Conservation (phyloP, 1,140 invertebrate species). For the Drosophila fuyamai region DNA sequence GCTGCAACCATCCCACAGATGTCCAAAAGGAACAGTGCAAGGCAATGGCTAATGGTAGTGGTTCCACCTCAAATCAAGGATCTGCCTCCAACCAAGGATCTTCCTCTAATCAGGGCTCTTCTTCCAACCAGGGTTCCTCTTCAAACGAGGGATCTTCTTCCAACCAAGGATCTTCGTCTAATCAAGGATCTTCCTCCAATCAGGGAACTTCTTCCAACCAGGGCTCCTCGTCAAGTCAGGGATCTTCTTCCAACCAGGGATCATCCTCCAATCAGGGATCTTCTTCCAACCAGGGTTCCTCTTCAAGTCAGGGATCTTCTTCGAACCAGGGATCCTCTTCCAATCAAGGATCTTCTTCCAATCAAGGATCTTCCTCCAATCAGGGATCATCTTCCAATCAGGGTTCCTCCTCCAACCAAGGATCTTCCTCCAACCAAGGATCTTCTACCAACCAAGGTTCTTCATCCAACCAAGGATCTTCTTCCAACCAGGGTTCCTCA, state of each 20-base stretch:
- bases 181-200: slow-evolving; percentile 36
- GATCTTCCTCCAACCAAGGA: slow-evolving; percentile 11
- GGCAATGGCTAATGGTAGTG: slow-evolving; percentile 80
- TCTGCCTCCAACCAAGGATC: slow-evolving; percentile 54
- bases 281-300: slow-evolving; percentile 37
- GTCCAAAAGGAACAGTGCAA: slow-evolving; percentile 86
- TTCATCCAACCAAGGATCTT: slow-evolving; percentile 45
- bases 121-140: slow-evolving; percentile 31
- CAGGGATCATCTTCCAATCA: slow-evolving; percentile 32
- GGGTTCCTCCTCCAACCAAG: slow-evolving; percentile 22
- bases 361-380: slow-evolving; percentile 11
- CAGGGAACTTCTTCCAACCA: slow-evolving; percentile 39
- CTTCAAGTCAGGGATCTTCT: slow-evolving; percentile 31
- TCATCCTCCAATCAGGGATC: slow-evolving; percentile 18
- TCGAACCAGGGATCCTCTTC: slow-evolving; percentile 12
- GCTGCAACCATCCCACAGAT: slow-evolving; percentile 87
- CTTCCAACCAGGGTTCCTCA: slow-evolving; percentile 36
- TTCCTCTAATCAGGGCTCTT: slow-evolving; percentile 38
- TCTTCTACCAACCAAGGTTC: slow-evolving; percentile 42
- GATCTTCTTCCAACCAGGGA: slow-evolving; percentile 15
- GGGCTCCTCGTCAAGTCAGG: slow-evolving; percentile 43
- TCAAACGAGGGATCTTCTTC: slow-evolving; percentile 28
- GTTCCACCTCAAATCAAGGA: slow-evolving; percentile 41
- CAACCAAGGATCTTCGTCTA: slow-evolving; percentile 42
- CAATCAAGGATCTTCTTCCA: slow-evolving; percentile 20